phyloP scores from a whole-genome alignment of 2,888 invertebrate species.

The Tenthredo mesomela region DNA sequence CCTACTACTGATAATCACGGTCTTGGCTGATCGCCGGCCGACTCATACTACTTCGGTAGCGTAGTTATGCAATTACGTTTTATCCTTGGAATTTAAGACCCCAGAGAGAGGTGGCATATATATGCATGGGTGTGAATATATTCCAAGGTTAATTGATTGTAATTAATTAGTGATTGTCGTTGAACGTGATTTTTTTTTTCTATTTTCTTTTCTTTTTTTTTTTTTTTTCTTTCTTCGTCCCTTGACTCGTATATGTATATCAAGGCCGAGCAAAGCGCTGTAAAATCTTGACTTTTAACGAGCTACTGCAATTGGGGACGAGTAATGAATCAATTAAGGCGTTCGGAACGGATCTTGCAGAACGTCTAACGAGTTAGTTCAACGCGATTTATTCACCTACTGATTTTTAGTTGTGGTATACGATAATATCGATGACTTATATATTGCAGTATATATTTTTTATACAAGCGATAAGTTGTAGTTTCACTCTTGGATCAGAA shows the following conservation, averaged over 20 bases:
- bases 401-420: neutral
- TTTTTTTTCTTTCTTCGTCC: neutral
- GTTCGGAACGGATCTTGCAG: neutral
- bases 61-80: neutral
- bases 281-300: conserved; percentile 42
- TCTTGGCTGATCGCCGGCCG: conserved; percentile 13
- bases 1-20: neutral
- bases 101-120: neutral
- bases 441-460: neutral
- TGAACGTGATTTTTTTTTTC: neutral
- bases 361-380: conserved; percentile 25
- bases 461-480: neutral
- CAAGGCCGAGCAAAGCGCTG: neutral
- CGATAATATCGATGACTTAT: neutral
- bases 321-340: conserved; percentile 44
- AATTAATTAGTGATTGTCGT: neutral
- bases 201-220: neutral
- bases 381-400: neutral
- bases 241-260: neutral
- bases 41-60: conserved; percentile 31
- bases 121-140: neutral
- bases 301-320: conserved; percentile 26
- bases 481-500: neutral
- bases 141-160: conserved; percentile 28
- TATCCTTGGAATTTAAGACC: neutral